Base-by-base conservation (phyloP, 2,888 invertebrate genomes). In the Acrobasis suavella region DNA sequence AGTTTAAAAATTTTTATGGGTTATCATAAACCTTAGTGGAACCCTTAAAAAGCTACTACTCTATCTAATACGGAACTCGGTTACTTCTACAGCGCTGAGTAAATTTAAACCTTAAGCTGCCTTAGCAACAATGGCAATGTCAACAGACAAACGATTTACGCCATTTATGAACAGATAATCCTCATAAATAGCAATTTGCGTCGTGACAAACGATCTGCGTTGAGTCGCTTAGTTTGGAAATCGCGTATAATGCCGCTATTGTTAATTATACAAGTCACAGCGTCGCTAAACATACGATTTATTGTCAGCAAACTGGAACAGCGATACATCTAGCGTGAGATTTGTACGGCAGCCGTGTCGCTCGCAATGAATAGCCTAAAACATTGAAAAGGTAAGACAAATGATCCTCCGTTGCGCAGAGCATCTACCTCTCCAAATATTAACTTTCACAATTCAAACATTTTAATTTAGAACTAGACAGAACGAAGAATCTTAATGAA, bases 221-320 rank as follows among this genome's bases (percentile, higher is more conserved):
- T 78, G 82, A 80, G 85, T 77, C 78, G 83, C 83, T 84, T 74
- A 83, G 87, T 91, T 91, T 90, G 89, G 91, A 90, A 92, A 91
- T 89, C 87, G 87, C 87, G 83, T 86, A 86, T 89, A 87, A 88
- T 89, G 80, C 87, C 74, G 74, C 89, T 85, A 89, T 91, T 91
- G 91, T 91, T 89, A 89, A 91, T 91, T 91, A 89, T 86, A 87
- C 89, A 85, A 89, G 86, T 85, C 89, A 85, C 82, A 78, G 84
- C 86, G 86, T 84, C 87, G 88, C 86, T 88, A 87, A 90, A 89
- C 89, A 89, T 85, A 89, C 87, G 85, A 91, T 91, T 90, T 91
- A 91, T 89, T 88, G 85, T 87, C 83, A 82, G 85, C 73, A 81
- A 86, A 89, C 83, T 90, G 78, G 90, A 87, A 88, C 87, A 77